Conservation (phyloP, 1,140 invertebrate genomes). For the Drosophila mayri region DNA sequence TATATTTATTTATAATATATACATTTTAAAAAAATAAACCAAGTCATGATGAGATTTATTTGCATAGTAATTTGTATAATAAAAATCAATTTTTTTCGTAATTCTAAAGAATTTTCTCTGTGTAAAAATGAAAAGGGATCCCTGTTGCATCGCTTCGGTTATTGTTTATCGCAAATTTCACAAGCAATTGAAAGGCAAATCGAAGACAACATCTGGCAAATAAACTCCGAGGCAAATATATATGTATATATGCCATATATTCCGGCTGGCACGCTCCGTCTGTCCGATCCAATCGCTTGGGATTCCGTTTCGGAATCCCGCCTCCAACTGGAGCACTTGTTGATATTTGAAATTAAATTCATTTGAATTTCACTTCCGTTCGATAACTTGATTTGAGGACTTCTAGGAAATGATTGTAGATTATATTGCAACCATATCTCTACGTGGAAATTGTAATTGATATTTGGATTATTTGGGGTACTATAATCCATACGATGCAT, state of each 20-base stretch:
- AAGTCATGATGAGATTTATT: no score
- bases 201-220: slow-evolving; percentile 31
- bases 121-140: not conserved
- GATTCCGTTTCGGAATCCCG: slow-evolving; percentile 10
- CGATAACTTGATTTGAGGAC: slow-evolving; percentile 2
- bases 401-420: not conserved
- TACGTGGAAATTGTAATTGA: not conserved
- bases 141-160: not conserved
- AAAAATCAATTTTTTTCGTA: not conserved
- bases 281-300: slow-evolving; percentile 1
- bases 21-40: no score
- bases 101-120: not conserved
- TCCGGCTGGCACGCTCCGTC: slow-evolving; percentile 16
- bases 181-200: slow-evolving; percentile 59
- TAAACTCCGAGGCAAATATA: slow-evolving; percentile 3
- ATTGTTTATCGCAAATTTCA: slow-evolving; percentile 42
- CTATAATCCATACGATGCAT: not conserved
- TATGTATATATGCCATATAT: not conserved
- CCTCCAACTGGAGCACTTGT: slow-evolving; percentile 31
- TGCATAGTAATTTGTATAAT: no score
- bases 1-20: not conserved
- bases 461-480: not conserved
- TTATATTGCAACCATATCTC: not conserved
- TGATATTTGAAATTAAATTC: slow-evolving; percentile 16
- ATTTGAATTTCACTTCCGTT: slow-evolving; percentile 26